Conservation (phyloP, 2,113 vertebrate species). For the Oreocharis arfaki region DNA sequence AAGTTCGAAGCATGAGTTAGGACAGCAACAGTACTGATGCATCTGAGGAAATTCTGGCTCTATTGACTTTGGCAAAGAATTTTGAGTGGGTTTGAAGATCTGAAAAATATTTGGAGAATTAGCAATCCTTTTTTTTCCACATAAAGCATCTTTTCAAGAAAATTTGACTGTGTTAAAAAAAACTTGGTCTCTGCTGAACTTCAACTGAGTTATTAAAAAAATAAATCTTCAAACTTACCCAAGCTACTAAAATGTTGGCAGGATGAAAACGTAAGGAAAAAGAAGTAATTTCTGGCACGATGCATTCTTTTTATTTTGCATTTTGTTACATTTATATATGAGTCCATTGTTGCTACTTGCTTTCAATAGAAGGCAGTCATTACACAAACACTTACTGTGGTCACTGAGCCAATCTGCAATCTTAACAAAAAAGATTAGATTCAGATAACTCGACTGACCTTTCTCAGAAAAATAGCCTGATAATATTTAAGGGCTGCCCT, state of each 20-base stretch:
- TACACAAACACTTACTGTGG: not conserved
- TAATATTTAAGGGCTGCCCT: not conserved
- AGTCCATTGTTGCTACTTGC: not conserved
- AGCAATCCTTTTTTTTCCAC: not conserved
- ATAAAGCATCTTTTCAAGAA: not conserved
- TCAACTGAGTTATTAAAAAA: not conserved
- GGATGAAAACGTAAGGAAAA: not conserved
- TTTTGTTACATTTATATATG: not conserved
- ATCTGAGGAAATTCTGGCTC: not conserved
- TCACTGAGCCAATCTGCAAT: not conserved
- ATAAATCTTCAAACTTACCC: not conserved
- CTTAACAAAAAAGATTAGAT: not conserved
- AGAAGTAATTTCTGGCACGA: not conserved
- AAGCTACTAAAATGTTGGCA: not conserved
- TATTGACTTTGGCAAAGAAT: not conserved
- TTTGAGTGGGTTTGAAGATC: not conserved
- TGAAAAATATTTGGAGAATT: not conserved
- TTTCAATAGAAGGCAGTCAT: not conserved
- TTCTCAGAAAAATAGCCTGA: not conserved
- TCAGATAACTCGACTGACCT: not conserved
- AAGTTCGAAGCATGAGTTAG: not conserved
- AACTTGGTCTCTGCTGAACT: not conserved
- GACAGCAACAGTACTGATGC: not conserved
- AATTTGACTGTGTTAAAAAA: not conserved
- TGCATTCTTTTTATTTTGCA: not conserved